Base-by-base conservation (phyloP, 2,113 vertebrate species). In the Equus przewalskii region DNA sequence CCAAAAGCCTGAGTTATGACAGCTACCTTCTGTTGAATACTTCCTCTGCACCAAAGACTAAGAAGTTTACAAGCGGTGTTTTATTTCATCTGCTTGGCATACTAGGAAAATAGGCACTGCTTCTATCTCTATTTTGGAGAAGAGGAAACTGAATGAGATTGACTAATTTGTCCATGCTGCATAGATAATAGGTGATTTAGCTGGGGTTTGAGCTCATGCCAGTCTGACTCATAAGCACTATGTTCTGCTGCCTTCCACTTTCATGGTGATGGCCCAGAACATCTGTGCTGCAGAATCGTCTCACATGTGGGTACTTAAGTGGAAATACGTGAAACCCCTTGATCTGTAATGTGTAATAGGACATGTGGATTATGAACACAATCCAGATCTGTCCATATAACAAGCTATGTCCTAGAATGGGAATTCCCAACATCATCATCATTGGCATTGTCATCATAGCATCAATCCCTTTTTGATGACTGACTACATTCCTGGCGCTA, bases 61-160 rank as follows among this genome's bases (percentile, higher is more conserved):
- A 78, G 84, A 60, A 15, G 30, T 22, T 24, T 12, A 58, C 3
- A 12, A n/a, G 6, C 1, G 1, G 3, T 7, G 22, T 54, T 93
- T 70, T 60, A 44, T 64, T 93, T 94, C 46, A 70, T 85, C 8
- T 70, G 84, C 69, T 28, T 6, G 41, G 58, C 69, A 83, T 0
- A 6, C n/a, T 41, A 24, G 58, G 70, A 75, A 87, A 85, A 54
- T 1, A 89, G 58, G 3, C 12, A 60, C 79, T 67, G 28, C 28
- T 86, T 94, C 79, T 65, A 73, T 78, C n/a, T 82, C 56, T 79
- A 3, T 58, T 87, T 82, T 84, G 24, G 51, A 80, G 75, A 86
- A 36, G 18, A 92, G 24, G 51, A 69, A 90, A 78, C 9, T 62
- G 69, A 86, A 46, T 0, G 4, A 85, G 80, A 69, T n/a, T 95